Evolutionary conservation across 2,113 vertebrate genomes (phyloP).

Genomic region (Zootoca vivipara): DNA sequence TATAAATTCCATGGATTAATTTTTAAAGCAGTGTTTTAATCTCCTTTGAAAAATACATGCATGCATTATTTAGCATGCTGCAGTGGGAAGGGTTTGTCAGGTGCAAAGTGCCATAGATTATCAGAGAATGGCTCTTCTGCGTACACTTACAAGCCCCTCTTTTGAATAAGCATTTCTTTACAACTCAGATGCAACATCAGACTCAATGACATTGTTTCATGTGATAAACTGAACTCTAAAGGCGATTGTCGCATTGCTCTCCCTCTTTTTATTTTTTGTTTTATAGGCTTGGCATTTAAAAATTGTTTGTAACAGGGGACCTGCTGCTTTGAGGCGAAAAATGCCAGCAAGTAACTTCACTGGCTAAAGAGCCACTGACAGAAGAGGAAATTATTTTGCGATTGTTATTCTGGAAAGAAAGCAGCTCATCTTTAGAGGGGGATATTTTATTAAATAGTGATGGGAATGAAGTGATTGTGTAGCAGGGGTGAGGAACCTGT

Average conservation of each 20-base stretch:
- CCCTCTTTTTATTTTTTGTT: neutral
- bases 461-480: neutral
- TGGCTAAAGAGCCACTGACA: neutral
- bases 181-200: neutral
- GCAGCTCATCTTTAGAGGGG: neutral
- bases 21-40: conserved; percentile 50
- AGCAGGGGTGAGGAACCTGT: too few species aligned
- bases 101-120: conserved; percentile 39
- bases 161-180: conserved; percentile 19
- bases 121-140: conserved; percentile 31
- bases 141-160: conserved; percentile 24
- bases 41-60: conserved; percentile 11
- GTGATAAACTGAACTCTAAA: conserved; percentile 36
- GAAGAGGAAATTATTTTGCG: neutral
- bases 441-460: neutral
- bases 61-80: conserved; percentile 52
- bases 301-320: neutral
- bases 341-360: neutral
- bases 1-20: conserved; percentile 37
- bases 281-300: neutral
- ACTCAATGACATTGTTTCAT: neutral
- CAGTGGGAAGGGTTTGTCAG: neutral
- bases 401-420: neutral
- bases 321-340: neutral
- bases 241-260: neutral